Conservation (phyloP, 2,113 vertebrate species). For the Vicugna pacos region DNA sequence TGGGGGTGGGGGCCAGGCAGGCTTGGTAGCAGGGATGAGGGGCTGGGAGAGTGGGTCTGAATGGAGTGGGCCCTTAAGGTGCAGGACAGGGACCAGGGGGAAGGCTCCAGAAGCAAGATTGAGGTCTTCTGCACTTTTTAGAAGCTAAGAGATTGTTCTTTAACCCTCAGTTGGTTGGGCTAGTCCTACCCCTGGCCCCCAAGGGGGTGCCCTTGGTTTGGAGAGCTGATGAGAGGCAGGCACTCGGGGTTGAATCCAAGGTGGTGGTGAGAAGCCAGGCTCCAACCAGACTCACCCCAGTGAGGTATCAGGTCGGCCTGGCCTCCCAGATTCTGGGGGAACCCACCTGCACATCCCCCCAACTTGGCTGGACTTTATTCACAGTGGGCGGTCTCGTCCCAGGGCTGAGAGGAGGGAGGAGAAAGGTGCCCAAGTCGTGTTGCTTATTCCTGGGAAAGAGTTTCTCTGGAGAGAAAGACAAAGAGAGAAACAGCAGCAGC, state of each 20-base stretch:
- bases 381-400: neutral
- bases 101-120: neutral
- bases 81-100: neutral
- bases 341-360: accelerated
- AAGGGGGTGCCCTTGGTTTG: neutral
- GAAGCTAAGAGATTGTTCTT: neutral
- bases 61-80: neutral
- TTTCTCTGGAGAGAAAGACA: constrained; percentile 54
- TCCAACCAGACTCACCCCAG: accelerated
- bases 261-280: neutral
- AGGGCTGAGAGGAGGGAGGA: neutral
- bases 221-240: neutral
- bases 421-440: neutral
- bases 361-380: neutral
- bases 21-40: neutral
- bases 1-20: neutral
- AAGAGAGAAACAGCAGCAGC: constrained; percentile 10
- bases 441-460: neutral
- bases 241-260: neutral
- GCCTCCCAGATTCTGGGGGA: neutral
- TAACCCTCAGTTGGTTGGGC: neutral
- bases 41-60: neutral
- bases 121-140: neutral
- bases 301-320: accelerated
- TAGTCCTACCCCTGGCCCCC: neutral